Conservation (phyloP, 2,888 invertebrate genomes). For the Pegoplata infirma region DNA sequence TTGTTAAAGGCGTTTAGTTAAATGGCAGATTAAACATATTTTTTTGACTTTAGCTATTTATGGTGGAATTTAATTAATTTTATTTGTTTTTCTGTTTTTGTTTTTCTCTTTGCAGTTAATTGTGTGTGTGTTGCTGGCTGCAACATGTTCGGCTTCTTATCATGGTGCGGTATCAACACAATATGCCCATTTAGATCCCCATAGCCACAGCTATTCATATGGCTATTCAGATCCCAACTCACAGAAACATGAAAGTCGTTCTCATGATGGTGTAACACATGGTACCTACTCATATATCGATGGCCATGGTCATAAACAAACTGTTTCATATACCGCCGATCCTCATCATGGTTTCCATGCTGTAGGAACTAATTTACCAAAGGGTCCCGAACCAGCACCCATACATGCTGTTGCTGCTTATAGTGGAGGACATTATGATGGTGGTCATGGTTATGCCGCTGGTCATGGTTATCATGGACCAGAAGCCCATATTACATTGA, state of each 20-base stretch:
- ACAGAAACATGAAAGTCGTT: constrained; percentile 82
- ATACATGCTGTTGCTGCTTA: constrained; percentile 62
- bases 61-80: neutral
- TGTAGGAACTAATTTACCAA: constrained; percentile 82
- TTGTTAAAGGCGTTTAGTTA: constrained; percentile 25
- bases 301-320: constrained; percentile 82
- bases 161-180: constrained; percentile 78
- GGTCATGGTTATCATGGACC: constrained; percentile 73
- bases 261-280: constrained; percentile 81
- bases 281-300: constrained; percentile 86
- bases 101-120: constrained; percentile 71
- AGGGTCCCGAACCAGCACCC: constrained; percentile 78
- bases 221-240: constrained; percentile 83
- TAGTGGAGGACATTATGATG: constrained; percentile 56
- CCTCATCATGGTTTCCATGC: constrained; percentile 83
- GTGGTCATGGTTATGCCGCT: constrained; percentile 69
- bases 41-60: neutral
- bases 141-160: constrained; percentile 75
- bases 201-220: constrained; percentile 81
- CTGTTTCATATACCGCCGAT: constrained; percentile 83
- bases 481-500: constrained; percentile 70
- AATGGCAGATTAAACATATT: constrained; percentile 21
- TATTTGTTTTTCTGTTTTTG: constrained; percentile 19
- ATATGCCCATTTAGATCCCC: constrained; percentile 82
- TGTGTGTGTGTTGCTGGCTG: constrained; percentile 74